These are phyloP conservation scores for Armadillidium nasatum DNA, from an alignment of 1,140 invertebrate species.

Conservation along the genomic window DNA sequence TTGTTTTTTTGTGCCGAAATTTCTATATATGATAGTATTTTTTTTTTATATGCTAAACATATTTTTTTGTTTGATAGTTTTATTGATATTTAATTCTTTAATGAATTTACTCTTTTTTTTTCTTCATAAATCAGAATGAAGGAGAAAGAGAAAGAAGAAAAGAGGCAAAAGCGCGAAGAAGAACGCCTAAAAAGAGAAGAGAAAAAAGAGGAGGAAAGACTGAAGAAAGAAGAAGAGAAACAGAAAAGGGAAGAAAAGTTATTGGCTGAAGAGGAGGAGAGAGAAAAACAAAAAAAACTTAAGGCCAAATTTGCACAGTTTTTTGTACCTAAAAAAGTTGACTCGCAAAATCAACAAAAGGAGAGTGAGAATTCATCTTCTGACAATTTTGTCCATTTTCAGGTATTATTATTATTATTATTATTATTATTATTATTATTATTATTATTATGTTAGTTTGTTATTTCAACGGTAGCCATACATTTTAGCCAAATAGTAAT, in stretches of 20 bases:
- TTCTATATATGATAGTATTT: too few relatives aligned
- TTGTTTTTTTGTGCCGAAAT: too few relatives aligned
- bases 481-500: too few relatives aligned
- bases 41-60: background rate
- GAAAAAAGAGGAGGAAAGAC: background rate
- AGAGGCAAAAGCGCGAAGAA: background rate
- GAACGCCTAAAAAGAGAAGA: background rate
- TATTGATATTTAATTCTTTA: background rate
- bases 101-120: background rate
- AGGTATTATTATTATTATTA: background rate
- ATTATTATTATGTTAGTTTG: background rate
- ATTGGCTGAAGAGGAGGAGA: slow-evolving; percentile 1
- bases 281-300: background rate
- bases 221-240: background rate
- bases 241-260: background rate
- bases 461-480: background rate
- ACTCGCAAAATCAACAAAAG: background rate
- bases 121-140: background rate
- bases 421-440: background rate
- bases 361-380: background rate
- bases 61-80: background rate
- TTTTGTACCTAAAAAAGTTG: background rate
- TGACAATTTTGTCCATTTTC: background rate
- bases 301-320: background rate
- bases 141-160: background rate